Conservation (phyloP, 2,113 vertebrate genomes). For the Oncorhynchus mykiss region DNA sequence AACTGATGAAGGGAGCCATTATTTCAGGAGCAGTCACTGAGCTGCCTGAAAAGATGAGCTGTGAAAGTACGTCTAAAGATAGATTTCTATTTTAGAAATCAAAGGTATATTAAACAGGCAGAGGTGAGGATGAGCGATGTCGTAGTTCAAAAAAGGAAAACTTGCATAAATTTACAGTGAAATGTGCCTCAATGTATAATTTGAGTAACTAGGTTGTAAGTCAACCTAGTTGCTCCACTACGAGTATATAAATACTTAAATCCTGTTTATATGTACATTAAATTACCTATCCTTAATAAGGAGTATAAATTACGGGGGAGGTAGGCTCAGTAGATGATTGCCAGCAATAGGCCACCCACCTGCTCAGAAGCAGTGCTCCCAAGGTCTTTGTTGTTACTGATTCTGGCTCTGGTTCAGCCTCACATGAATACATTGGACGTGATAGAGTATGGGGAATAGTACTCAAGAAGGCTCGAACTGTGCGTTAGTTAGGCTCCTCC, state of each 20-base stretch:
- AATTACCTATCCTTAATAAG: background rate
- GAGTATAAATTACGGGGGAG: too few relatives aligned
- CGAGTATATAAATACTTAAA: background rate
- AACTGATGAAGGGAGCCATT: conserved; percentile 44
- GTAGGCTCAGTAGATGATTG: conserved; percentile 11
- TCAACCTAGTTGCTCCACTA: background rate
- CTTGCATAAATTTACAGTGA: too few relatives aligned
- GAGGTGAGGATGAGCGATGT: conserved; percentile 50
- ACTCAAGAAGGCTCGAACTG: too few relatives aligned
- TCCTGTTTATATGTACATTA: background rate
- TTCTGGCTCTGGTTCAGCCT: background rate
- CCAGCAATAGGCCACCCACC: conserved; percentile 22
- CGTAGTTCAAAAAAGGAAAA: background rate
- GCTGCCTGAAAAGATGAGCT: conserved; percentile 62
- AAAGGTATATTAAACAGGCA: conserved; percentile 60
- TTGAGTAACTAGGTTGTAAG: background rate
- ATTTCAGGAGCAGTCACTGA: conserved; percentile 49
- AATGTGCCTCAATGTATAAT: background rate
- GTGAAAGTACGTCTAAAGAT: conserved; percentile 64
- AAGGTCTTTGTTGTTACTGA: conserved; percentile 29
- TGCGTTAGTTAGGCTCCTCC: too few relatives aligned
- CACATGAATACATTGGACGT: background rate
- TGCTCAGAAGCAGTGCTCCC: conserved; percentile 10
- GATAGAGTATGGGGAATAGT: background rate
- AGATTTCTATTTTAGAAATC: conserved; percentile 65